Evolutionary conservation across 2,113 vertebrate species (phyloP).

Genomic region (Gymnarchus niloticus): DNA sequence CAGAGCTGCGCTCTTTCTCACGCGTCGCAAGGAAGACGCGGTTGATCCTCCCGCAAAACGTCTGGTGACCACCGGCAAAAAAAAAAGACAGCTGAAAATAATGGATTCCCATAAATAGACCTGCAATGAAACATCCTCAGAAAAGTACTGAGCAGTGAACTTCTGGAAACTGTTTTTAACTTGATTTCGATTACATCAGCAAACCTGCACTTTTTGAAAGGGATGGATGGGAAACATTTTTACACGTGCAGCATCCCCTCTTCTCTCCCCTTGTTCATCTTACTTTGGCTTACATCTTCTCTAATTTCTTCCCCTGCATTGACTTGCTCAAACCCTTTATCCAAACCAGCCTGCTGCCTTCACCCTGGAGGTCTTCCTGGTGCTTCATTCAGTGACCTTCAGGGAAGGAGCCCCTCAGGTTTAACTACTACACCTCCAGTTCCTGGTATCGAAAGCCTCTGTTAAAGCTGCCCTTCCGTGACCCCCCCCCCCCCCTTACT

Average conservation of each 20-base stretch:
- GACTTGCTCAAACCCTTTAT: background rate
- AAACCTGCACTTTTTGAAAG: no score
- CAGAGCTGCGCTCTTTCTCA: conserved; percentile 32
- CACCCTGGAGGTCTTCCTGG: background rate
- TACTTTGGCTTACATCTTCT: no score
- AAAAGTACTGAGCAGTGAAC: background rate
- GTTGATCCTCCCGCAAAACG: conserved; percentile 11
- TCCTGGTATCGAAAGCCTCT: background rate
- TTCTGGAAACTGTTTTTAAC: background rate
- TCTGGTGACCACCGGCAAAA: background rate
- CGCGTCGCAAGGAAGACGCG: background rate
- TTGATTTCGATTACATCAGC: no score
- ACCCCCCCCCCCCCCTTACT: background rate
- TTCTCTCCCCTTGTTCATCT: background rate
- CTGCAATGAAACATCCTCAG: background rate
- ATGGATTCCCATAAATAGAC: background rate
- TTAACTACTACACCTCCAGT: background rate
- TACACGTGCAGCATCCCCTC: background rate
- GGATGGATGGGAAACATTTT: background rate
- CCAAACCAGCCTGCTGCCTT: background rate
- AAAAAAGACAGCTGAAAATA: background rate
- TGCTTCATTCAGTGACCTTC: background rate
- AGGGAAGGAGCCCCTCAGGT: background rate
- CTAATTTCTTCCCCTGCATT: background rate
- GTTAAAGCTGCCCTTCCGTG: background rate